A percentile compares a stretch with the other conserved stretches of the same genome.
Evolutionary conservation across 2,113 vertebrate genomes (phyloP).

Genomic region (Hippocampus barbouri): DNA sequence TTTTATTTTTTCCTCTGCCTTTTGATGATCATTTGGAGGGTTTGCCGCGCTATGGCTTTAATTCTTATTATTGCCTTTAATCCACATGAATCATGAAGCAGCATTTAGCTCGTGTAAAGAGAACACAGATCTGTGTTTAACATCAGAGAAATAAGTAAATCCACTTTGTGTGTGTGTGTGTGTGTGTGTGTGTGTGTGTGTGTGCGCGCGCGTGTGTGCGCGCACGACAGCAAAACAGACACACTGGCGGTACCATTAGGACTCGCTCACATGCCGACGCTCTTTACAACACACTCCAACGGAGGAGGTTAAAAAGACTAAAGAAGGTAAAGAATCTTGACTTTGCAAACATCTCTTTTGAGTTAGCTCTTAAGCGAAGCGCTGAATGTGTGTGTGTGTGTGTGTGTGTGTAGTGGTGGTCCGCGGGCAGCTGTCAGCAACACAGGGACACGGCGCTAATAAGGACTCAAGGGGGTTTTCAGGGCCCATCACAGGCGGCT

Average conservation of each 20-base stretch:
- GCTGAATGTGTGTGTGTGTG: constrained; percentile 36
- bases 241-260: constrained; percentile 67
- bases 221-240: constrained; percentile 63
- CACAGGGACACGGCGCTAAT: constrained; percentile 72
- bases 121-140: constrained; percentile 63
- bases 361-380: constrained; percentile 15
- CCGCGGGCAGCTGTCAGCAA: constrained; percentile 72
- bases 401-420: constrained; percentile 52
- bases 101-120: constrained; percentile 57
- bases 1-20: no score
- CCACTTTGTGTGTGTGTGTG: constrained; percentile 7
- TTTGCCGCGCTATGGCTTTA: neutral
- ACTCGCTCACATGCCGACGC: constrained; percentile 48
- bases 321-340: constrained; percentile 5
- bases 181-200: constrained; percentile 12
- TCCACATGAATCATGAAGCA: constrained; percentile 7
- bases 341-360: constrained; percentile 30
- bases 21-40: neutral
- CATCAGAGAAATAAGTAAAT: constrained; percentile 53
- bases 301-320: constrained; percentile 33
- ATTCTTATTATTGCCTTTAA: neutral
- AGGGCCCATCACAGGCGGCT: constrained; percentile 58
- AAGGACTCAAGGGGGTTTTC: constrained; percentile 62
- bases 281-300: constrained; percentile 52
- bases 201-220: constrained; percentile 21